A percentile compares a stretch with the other conserved stretches of the same genome.
phyloP scores from a whole-genome alignment of 2,113 vertebrate species.

The Mungos mungo region DNA sequence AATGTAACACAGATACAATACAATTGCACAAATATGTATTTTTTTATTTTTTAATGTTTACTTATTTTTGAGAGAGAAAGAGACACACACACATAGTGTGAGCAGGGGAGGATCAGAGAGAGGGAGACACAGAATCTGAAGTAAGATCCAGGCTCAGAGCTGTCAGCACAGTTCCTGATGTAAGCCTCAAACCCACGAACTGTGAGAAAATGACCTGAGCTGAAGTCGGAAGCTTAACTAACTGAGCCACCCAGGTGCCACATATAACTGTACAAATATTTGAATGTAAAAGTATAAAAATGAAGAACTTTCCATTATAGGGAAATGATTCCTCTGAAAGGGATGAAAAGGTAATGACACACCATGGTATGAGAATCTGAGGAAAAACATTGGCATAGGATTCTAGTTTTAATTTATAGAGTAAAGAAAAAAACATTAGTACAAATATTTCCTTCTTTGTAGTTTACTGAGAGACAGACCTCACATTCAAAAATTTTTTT shows the following conservation, averaged over 20 bases:
- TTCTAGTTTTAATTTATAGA: fast-evolving
- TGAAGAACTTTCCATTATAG: neutral
- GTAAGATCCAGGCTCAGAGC: too few relatives aligned
- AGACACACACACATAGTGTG: too few relatives aligned
- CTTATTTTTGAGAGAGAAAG: too few relatives aligned
- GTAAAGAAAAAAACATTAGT: neutral
- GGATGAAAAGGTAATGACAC: fast-evolving
- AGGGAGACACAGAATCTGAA: too few relatives aligned
- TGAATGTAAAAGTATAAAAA: neutral
- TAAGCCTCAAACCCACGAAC: too few relatives aligned
- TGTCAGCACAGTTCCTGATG: too few relatives aligned
- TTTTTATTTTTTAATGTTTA: too few relatives aligned
- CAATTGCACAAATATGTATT: too few relatives aligned
- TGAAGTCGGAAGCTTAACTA: too few relatives aligned
- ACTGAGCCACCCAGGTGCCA: too few relatives aligned
- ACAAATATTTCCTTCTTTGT: neutral
- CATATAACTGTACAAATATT: neutral
- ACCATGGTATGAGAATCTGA: neutral
- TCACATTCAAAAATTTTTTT: neutral
- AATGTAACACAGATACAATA: neutral
- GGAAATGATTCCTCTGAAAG: neutral
- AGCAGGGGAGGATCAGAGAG: too few relatives aligned
- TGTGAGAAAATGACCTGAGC: too few relatives aligned
- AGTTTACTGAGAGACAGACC: neutral
- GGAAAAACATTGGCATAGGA: fast-evolving